Evolutionary conservation across 1,140 invertebrate genomes (phyloP), one percentile per base, ranked within the genome.

Genomic region (Scaptomyza montana): DNA sequence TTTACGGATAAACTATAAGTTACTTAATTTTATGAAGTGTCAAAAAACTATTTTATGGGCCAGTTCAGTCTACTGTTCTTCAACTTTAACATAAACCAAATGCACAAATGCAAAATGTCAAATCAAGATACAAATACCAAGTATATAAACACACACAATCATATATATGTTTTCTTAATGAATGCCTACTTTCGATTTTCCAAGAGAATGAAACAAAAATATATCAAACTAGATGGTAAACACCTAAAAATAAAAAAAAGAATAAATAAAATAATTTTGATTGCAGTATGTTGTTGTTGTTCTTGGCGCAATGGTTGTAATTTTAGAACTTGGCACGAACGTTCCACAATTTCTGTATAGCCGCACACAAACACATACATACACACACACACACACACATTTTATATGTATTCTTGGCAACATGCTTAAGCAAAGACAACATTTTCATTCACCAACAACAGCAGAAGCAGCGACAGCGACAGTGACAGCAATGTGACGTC

Each of bases 321-420:
- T 89, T 89, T 89, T 89, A 89, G 84, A 89, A 89, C 77, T 89
- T 89, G 84, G 84, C 84, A 87, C 84, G 68, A 72, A 67, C 69
- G 66, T 57, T 73, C 36, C 47, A 77, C 60, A 55, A 56, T 66
- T 62, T 36, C 33, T 66, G 19, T 73, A 57, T 21, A 63, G 3
- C 45, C 16, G 16, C 0, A 55, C 33, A 56, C 50, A 46, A 13
- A 53, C n/a, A 16, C 16, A 16, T 16, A 16, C 16, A 16, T 16
- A 1, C 16, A 16, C 5, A 47, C 45, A 56, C 36, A 56, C 45
- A 46, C 16, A 54, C n/a, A 55, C 41, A 43, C 6, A 47, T 6
- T 33, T 28, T 62, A n/a, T 66, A 56, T 77, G 54, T 61, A 46
- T 72, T 67, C 68, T 77, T 80, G 68, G 74, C 68, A 77, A 74